Evolutionary conservation across 2,113 vertebrate genomes (phyloP).

Genomic region (Leuciscus idus): DNA sequence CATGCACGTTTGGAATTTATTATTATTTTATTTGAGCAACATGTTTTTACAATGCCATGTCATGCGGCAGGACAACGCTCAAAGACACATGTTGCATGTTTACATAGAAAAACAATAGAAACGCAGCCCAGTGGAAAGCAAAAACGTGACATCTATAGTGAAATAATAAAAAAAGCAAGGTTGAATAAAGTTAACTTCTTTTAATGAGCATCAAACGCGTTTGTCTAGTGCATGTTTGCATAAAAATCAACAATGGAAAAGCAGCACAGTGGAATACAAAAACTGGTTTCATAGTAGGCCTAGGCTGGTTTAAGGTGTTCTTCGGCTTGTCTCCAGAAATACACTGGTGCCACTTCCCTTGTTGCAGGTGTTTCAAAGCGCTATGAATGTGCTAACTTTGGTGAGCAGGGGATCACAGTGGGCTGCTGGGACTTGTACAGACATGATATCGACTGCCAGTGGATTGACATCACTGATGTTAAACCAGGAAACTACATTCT

Average conservation of each 20-base stretch:
- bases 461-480: constrained; percentile 96
- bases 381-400: constrained; percentile 99
- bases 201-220: no score
- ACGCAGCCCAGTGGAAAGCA: no score
- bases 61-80: no score
- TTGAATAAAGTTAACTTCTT: no score
- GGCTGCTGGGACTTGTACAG: constrained; percentile 97
- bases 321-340: background rate
- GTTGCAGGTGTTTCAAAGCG: constrained; percentile 86
- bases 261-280: background rate
- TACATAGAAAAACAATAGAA: no score
- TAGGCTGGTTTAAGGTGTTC: background rate
- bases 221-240: background rate
- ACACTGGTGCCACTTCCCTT: background rate
- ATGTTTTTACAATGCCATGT: no score
- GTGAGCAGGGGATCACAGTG: constrained; percentile 96
- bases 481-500: constrained; percentile 95
- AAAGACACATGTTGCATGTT: no score
- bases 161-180: no score
- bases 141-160: no score
- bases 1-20: no score
- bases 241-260: background rate
- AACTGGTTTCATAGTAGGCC: no score
- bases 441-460: constrained; percentile 97
- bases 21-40: no score